Percentiles rank a stretch among this genome's conserved stretches.
Evolutionary conservation across 2,113 vertebrate genomes (phyloP).

Genomic region (Nibea coibor): DNA sequence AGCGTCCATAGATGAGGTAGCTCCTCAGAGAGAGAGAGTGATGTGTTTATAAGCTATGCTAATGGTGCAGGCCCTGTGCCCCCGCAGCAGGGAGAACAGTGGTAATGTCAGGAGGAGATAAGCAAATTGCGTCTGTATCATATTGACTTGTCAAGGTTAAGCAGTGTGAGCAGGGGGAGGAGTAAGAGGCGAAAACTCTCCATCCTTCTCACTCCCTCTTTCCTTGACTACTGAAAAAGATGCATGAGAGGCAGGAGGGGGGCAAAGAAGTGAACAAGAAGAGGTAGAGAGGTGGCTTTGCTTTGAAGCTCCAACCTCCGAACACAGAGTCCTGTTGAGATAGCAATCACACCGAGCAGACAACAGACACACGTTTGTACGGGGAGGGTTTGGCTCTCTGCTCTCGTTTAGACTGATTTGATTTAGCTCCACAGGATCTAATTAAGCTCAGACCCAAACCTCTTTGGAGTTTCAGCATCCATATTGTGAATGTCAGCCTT

Average conservation of each 20-base stretch:
- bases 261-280: constrained; percentile 36
- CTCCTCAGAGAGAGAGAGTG: constrained; percentile 55
- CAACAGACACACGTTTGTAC: constrained; percentile 58
- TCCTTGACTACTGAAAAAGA: constrained; percentile 69
- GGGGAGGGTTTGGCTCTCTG: constrained; percentile 69
- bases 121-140: constrained; percentile 84
- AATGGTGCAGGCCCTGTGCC: constrained; percentile 77
- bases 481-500: constrained; percentile 81
- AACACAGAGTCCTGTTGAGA: constrained; percentile 56
- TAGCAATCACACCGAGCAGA: constrained; percentile 58
- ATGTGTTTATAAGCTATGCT: constrained; percentile 80
- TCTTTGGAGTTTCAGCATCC: constrained; percentile 79
- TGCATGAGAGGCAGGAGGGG: constrained; percentile 31
- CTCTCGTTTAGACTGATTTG: constrained; percentile 82
- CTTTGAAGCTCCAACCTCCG: constrained; percentile 46
- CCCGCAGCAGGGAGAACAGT: constrained; percentile 76
- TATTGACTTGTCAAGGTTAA: constrained; percentile 88
- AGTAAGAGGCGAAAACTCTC: constrained; percentile 61
- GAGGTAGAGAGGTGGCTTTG: constrained; percentile 34
- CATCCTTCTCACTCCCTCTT: constrained; percentile 59
- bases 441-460: constrained; percentile 80
- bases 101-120: constrained; percentile 84
- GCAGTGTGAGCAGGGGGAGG: constrained; percentile 75
- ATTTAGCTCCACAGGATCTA: constrained; percentile 84
- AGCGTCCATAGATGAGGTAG: constrained; percentile 34